Base-by-base conservation (phyloP, 2,888 invertebrate genomes). In the Pollenia griseotomentosa region DNA sequence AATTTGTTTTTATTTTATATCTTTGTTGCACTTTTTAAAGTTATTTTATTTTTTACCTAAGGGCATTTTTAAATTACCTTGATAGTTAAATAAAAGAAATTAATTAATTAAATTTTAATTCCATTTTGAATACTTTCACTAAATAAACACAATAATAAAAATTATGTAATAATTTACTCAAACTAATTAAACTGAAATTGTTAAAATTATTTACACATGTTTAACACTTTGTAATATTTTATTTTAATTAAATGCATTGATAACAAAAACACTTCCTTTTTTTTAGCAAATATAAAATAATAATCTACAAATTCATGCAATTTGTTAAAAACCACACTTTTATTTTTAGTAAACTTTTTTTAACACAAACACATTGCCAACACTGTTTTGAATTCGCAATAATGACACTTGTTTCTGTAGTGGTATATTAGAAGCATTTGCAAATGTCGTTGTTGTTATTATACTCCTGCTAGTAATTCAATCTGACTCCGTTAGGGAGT, bases 401-500 rank as follows among this genome's bases (percentile, higher is more conserved):
- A 14, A 10, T 33, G 4, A 53, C 14, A 23, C 14, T 57, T 40
- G 19, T 19, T 48, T 14, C 42, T 77, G 59, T 68, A 61, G 74
- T 88, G 6, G 33, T 33, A 33, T 33, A 33, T 33, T 33, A 33
- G 33, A 33, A 33, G 33, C 33, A 6, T 33, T 33, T 33, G 33
- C 33, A 33, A 33, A 33, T 89, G 77, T 90, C 68, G 46, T 78
- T 86, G 61, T 19, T 73, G 94, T 95, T 94, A 95, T 94, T 92
- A 23, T 61, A 94, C 16, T 95, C 95, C 96, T 95, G 95, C 96
- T 96, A 95, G 95, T 96, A 97, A 96, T 96, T 97, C 97, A 97
- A 97, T 97, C 97, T 97, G 97, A 97, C 97, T 97, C 97, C 97
- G 97, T 97, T 97, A 97, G 97, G 97, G 97, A 97, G 97, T 97